Percentiles rank a stretch among this genome's conserved stretches.
phyloP scores from a whole-genome alignment of 2,113 vertebrate genomes.

The Fregetta grallaria region DNA sequence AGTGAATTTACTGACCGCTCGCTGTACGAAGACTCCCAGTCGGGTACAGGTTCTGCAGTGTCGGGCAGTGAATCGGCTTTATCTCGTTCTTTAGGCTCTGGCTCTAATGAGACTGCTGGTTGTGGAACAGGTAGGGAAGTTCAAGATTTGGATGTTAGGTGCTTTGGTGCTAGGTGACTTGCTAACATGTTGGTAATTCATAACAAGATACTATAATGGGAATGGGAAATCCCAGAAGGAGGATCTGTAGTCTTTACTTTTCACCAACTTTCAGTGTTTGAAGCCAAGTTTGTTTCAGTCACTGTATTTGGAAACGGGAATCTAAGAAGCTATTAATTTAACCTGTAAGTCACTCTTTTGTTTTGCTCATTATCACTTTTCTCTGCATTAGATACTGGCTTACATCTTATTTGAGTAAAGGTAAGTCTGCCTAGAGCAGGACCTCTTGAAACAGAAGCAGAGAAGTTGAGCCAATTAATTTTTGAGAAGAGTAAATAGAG shows the following conservation, averaged over 20 bases:
- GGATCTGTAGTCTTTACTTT: not conserved
- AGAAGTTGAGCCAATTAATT: not conserved
- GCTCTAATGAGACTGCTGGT: constrained; percentile 72
- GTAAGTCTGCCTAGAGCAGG: not conserved
- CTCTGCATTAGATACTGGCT: not conserved
- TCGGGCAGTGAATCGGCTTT: constrained; percentile 78
- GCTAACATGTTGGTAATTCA: not conserved
- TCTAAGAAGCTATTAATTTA: not conserved
- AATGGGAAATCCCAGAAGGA: not conserved
- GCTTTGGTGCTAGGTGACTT: not conserved
- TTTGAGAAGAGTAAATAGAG: not conserved
- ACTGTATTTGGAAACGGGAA: not conserved
- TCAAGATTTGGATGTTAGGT: not conserved
- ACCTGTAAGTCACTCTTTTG: not conserved
- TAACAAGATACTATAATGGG: not conserved
- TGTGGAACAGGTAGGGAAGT: constrained; percentile 71
- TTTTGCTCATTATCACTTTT: not conserved
- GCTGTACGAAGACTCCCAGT: constrained; percentile 71
- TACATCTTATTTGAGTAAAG: not conserved
- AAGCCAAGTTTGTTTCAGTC: not conserved
- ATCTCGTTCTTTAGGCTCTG: constrained; percentile 62
- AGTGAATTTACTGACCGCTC: constrained; percentile 66
- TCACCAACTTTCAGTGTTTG: not conserved
- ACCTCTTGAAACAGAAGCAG: not conserved
- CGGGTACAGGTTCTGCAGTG: constrained; percentile 74